Evolutionary conservation across 2,113 vertebrate genomes (phyloP).

Genomic region (Anarhynchus alexandrinus): DNA sequence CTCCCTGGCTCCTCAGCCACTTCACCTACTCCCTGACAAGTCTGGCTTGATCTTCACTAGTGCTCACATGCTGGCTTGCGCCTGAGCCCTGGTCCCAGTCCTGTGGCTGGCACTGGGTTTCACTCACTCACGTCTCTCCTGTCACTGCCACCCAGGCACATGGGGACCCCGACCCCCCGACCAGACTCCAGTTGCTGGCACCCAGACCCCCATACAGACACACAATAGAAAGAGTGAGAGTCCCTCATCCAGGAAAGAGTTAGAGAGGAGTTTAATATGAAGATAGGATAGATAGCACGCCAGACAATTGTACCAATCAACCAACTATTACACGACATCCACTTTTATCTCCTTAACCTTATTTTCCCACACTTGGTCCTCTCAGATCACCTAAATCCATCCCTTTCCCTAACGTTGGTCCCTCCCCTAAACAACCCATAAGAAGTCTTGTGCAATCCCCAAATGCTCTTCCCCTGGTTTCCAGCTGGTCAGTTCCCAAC

Average conservation of each 20-base stretch:
- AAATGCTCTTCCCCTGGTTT: not conserved
- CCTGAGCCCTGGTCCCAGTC: not conserved
- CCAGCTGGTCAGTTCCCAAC: not conserved
- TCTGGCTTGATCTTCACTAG: not conserved
- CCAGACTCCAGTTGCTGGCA: not conserved
- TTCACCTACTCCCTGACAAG: rapidly evolving
- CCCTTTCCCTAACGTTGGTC: not conserved
- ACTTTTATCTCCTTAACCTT: not conserved
- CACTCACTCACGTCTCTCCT: not conserved
- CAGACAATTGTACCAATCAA: not conserved
- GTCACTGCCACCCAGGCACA: not conserved
- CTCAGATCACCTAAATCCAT: not conserved
- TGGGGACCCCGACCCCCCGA: rapidly evolving
- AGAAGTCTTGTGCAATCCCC: not conserved
- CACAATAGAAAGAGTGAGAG: not conserved
- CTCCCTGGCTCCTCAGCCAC: not conserved
- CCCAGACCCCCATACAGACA: not conserved
- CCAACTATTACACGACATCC: not conserved
- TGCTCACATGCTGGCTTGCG: not conserved
- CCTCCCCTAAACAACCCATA: not conserved
- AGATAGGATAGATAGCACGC: not conserved
- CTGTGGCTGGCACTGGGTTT: not conserved
- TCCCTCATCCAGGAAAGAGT: not conserved
- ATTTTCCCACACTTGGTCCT: not conserved
- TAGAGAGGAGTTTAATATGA: not conserved